Conservation (phyloP, 23 tunicate species). For the Aplidium turbinatum region DNA sequence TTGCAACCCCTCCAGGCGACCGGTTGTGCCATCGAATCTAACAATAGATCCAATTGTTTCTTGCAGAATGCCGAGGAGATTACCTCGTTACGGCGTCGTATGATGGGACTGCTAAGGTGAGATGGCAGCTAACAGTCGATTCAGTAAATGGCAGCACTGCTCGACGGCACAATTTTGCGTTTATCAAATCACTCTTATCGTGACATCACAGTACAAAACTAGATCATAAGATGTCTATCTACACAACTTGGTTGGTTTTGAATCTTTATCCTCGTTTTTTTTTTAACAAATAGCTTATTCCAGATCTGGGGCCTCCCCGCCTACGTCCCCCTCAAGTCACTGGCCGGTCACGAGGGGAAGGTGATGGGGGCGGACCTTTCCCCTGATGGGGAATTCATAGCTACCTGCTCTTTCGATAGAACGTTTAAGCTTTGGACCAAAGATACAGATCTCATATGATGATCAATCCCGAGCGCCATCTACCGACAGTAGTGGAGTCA, state of each 20-base stretch:
- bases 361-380: slow-evolving; percentile 91
- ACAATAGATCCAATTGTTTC: not conserved
- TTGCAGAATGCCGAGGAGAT: slow-evolving; percentile 67
- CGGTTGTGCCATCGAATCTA: not conserved
- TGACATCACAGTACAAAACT: too few relatives aligned
- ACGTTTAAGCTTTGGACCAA: slow-evolving; percentile 94
- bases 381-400: slow-evolving; percentile 83
- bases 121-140: too few relatives aligned
- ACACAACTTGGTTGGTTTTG: too few relatives aligned
- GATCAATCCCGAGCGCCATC: too few relatives aligned
- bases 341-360: slow-evolving; percentile 95
- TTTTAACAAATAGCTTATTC: too few relatives aligned
- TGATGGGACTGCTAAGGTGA: slow-evolving; percentile 93
- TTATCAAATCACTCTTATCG: too few relatives aligned
- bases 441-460: slow-evolving; percentile 44
- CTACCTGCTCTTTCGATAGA: slow-evolving; percentile 88
- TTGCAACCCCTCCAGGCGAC: too few relatives aligned
- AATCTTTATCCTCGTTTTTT: too few relatives aligned
- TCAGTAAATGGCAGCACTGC: too few relatives aligned
- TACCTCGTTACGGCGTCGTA: slow-evolving; percentile 89
- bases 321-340: slow-evolving; percentile 83
- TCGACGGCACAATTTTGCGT: too few relatives aligned
- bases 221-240: too few relatives aligned
- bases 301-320: slow-evolving; percentile 95
- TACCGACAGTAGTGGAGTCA: too few relatives aligned